A percentile compares a stretch with the other conserved stretches of the same genome.
Conservation (phyloP, 2,797 vertebrate species). For the Schizopygopsis malacanthus region DNA sequence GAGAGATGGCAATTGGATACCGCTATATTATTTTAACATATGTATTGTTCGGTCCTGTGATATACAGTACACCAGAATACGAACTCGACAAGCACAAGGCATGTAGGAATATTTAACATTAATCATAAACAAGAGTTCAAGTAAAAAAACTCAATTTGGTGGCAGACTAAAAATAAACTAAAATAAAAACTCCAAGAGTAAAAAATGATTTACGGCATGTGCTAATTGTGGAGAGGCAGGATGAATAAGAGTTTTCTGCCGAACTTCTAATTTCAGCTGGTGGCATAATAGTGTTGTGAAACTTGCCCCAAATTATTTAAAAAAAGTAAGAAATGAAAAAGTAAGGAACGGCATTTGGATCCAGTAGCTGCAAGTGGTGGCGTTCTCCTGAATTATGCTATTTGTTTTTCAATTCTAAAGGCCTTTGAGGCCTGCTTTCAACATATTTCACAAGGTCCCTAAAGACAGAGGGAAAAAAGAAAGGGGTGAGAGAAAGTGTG, state of each 20-base stretch:
- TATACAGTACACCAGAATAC: not conserved
- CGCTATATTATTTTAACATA: not conserved
- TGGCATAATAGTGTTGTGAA: constrained; percentile 42
- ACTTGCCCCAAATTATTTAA: constrained; percentile 57
- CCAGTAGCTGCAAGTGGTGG: constrained; percentile 64
- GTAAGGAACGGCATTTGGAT: constrained; percentile 34
- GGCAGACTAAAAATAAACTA: not conserved
- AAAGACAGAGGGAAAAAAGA: constrained; percentile 43
- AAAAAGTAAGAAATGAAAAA: constrained; percentile 40
- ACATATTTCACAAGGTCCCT: constrained; percentile 69
- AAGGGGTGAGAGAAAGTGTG: constrained; percentile 24
- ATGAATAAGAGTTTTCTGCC: constrained; percentile 33
- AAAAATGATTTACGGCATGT: constrained; percentile 47
- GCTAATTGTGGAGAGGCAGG: constrained; percentile 51
- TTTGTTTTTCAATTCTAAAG: constrained; percentile 73
- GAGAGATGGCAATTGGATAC: not conserved
- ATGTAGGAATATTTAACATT: not conserved
- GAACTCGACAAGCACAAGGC: not conserved
- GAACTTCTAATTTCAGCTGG: constrained; percentile 45
- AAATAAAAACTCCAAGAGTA: not conserved
- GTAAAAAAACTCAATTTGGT: not conserved
- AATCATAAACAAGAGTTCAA: not conserved
- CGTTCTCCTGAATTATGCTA: constrained; percentile 76
- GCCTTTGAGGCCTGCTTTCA: constrained; percentile 72
- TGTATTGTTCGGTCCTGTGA: not conserved